Evolutionary conservation across 2,888 invertebrate species (phyloP).

Genomic region (Merodon equestris): DNA sequence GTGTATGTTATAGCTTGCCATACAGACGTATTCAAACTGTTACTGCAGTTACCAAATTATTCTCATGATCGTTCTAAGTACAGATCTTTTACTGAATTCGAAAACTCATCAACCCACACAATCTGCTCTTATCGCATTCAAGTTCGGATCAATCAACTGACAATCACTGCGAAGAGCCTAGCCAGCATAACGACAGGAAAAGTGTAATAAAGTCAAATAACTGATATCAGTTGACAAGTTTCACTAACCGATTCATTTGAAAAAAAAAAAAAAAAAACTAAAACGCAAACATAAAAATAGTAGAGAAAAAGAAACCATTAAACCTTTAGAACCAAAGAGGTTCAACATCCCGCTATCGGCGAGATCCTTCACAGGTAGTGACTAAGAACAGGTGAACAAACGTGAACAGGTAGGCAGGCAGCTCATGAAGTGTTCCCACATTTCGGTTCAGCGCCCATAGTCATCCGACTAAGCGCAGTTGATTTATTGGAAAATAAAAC

Average conservation of each 20-base stretch:
- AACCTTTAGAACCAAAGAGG: conserved; percentile 20
- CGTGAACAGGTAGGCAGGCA: conserved; percentile 40
- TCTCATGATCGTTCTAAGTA: no score
- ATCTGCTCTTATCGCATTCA: no score
- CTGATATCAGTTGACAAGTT: not conserved
- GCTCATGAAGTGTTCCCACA: conserved; percentile 38
- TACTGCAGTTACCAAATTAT: no score
- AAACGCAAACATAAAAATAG: not conserved
- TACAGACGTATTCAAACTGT: no score
- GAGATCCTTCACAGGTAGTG: conserved; percentile 39
- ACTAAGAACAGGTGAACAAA: conserved; percentile 43
- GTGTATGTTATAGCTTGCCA: no score
- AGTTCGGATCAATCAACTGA: no score
- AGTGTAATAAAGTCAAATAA: no score
- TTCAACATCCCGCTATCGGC: conserved; percentile 44
- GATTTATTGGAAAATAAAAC: conserved; percentile 64
- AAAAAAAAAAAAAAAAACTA: not conserved
- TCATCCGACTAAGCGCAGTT: conserved; percentile 57
- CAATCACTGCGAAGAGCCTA: no score
- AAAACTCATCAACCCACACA: no score
- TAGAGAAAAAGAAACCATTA: conserved; percentile 8
- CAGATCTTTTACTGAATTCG: no score
- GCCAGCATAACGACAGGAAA: no score
- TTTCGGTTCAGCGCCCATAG: conserved; percentile 26
- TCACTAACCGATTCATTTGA: not conserved